Evolutionary conservation across 30 jellyfish, hydroid and myxozoan genomes (phyloP).

Genomic region (Clytia hemisphaerica): DNA sequence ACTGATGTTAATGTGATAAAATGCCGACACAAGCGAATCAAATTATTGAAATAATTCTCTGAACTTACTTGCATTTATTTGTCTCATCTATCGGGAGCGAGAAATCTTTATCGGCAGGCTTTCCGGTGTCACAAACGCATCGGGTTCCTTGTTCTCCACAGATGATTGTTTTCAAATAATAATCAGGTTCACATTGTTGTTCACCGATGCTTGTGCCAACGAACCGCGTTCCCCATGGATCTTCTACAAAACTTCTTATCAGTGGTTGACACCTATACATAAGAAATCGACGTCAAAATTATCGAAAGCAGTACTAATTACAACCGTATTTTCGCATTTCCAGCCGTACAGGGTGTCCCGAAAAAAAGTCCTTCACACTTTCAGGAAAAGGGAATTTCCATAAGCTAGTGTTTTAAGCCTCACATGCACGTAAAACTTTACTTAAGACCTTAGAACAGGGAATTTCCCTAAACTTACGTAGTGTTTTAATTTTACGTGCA

Average conservation of each 20-base stretch:
- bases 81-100: too few species aligned
- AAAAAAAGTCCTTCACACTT: too few species aligned
- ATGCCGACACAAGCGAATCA: background rate
- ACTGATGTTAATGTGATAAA: too few species aligned
- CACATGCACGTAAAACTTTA: too few species aligned
- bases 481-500: too few species aligned
- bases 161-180: background rate
- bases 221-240: background rate
- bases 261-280: background rate
- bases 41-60: background rate
- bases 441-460: too few species aligned
- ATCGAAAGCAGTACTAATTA: too few species aligned
- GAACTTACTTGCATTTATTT: slow-evolving; percentile 22
- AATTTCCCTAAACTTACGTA: too few species aligned
- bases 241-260: background rate
- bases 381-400: too few species aligned
- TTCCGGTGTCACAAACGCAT: slow-evolving; percentile 43
- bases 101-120: background rate
- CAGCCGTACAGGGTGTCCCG: too few species aligned
- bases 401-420: too few species aligned
- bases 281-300: background rate
- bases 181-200: slow-evolving; percentile 13
- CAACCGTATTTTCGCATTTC: too few species aligned
- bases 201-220: slow-evolving; percentile 15
- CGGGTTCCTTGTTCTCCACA: slow-evolving; percentile 50